Evolutionary conservation across 2,888 invertebrate genomes (phyloP).

Genomic region (Dolomedes plantarius): DNA sequence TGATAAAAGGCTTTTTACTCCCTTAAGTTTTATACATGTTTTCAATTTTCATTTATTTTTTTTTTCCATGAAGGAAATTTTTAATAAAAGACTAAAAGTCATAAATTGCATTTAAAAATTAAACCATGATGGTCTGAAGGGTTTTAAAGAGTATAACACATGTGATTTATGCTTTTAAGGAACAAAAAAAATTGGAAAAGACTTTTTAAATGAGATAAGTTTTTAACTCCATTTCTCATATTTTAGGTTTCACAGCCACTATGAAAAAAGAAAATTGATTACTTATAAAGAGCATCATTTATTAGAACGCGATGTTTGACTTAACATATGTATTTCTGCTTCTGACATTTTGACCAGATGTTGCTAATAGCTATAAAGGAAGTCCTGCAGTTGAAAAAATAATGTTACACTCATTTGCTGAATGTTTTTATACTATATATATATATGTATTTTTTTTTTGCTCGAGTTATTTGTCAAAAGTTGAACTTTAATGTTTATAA

Average conservation of each 20-base stretch:
- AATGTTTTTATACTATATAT: not conserved
- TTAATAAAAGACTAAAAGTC: too few relatives aligned
- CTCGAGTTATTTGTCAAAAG: not conserved
- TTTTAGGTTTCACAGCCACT: not conserved
- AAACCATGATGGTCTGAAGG: too few relatives aligned
- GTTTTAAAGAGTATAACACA: too few relatives aligned
- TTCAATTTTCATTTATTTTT: too few relatives aligned
- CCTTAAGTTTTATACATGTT: too few relatives aligned
- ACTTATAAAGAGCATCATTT: not conserved
- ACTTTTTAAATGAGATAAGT: constrained; percentile 1
- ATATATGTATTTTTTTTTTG: not conserved
- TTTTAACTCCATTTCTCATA: not conserved
- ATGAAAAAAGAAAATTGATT: not conserved
- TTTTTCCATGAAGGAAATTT: too few relatives aligned
- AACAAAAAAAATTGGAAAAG: not conserved
- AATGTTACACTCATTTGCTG: not conserved
- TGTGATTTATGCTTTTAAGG: not conserved
- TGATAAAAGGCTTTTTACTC: too few relatives aligned
- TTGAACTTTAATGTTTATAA: not conserved
- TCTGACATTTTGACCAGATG: constrained; percentile 4
- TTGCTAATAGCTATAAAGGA: not conserved
- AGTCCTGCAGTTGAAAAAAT: not conserved
- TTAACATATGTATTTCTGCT: not conserved
- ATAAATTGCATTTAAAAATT: too few relatives aligned
- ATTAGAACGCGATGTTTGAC: constrained; percentile 2